phyloP scores from a whole-genome alignment of 2,113 vertebrate genomes.

The Kobus ellipsiprymnus region DNA sequence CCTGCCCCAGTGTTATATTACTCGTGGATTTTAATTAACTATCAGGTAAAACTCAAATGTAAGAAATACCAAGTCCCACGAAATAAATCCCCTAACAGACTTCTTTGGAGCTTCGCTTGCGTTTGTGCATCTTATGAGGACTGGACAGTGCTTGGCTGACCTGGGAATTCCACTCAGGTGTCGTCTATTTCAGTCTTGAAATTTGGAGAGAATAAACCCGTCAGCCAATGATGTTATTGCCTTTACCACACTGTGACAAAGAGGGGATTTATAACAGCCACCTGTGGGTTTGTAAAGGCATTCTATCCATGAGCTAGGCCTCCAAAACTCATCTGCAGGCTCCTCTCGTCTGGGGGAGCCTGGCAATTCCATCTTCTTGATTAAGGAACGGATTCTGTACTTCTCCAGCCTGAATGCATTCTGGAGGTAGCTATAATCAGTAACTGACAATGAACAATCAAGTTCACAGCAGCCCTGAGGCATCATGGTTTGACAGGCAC shows the following conservation, averaged over 20 bases:
- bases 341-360: background rate
- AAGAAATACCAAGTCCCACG: background rate
- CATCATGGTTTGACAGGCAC: background rate
- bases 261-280: background rate
- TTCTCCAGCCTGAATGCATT: slow-evolving; percentile 50
- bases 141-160: accelerated
- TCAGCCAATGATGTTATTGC: background rate
- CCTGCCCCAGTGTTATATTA: background rate
- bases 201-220: background rate
- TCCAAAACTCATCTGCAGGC: slow-evolving; percentile 48
- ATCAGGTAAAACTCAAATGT: background rate
- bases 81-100: background rate
- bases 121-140: background rate
- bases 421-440: background rate
- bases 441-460: slow-evolving; percentile 49
- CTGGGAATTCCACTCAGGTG: background rate
- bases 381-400: slow-evolving; percentile 46
- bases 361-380: slow-evolving; percentile 6
- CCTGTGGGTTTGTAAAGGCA: background rate
- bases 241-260: background rate
- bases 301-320: slow-evolving; percentile 31
- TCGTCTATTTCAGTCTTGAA: background rate
- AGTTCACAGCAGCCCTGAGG: slow-evolving; percentile 50
- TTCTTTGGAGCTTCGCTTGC: background rate
- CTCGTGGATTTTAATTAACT: background rate